phyloP scores from a whole-genome alignment of 2,797 vertebrate species.

The Eulemur mongoz region DNA sequence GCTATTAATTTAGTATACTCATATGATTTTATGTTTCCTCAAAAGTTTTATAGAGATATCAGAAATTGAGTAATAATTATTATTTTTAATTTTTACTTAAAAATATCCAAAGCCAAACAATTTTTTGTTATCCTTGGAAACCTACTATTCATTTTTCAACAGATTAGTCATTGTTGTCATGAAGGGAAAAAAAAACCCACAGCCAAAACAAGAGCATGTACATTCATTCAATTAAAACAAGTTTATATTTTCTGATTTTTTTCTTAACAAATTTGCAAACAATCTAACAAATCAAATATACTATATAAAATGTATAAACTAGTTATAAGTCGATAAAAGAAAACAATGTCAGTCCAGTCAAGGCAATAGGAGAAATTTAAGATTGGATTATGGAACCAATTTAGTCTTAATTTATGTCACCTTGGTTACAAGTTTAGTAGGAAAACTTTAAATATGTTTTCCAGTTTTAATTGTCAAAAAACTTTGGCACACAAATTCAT shows the following conservation, averaged over 20 bases:
- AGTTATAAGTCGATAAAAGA: background rate
- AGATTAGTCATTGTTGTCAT: background rate
- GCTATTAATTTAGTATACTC: background rate
- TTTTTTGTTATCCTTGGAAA: background rate
- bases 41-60: background rate
- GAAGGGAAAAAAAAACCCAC: background rate
- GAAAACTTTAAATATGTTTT: background rate
- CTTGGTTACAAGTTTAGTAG: background rate
- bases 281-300: conserved; percentile 13
- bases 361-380: background rate
- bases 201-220: background rate
- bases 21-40: background rate
- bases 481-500: background rate
- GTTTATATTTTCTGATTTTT: background rate
- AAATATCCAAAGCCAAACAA: background rate
- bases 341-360: background rate
- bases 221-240: background rate
- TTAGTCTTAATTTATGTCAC: conserved; percentile 3
- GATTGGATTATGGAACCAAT: background rate
- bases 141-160: background rate
- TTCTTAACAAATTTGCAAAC: background rate
- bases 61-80: background rate
- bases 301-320: background rate
- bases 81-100: background rate
- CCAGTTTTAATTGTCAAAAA: background rate